Evolutionary conservation across 2,888 invertebrate genomes (phyloP), one percentile per base, ranked within the genome.

Genomic region (Athalia cordata): DNA sequence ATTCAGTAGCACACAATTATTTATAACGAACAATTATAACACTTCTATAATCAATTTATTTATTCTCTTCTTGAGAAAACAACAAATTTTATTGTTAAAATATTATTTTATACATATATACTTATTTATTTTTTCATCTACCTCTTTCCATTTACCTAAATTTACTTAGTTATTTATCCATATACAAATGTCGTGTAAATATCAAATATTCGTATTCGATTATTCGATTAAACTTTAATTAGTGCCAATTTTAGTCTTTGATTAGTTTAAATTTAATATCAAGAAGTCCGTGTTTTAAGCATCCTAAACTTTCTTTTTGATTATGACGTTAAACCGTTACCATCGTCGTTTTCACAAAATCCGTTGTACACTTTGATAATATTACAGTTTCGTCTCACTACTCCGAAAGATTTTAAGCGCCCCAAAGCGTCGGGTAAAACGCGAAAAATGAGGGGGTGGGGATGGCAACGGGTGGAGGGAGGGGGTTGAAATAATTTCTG

Each of bases 231-330:
- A 29, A 29, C 29, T 0, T 29, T 29, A 55, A 55, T 55, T n/a
- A 55, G 9, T 55, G n/a, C 15, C 8, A 15, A 62, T 62, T 62
- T 29, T 62, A 4, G 15, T 62, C 62, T 5, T 62, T 3, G 13
- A 29, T 59, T 45, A 13, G 6, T 50, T 47, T 57, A 4, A 13
- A 49, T 45, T 47, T 13, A 59, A 72, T 72, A 77, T 67, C 49
- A 77, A 77, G 67, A 47, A 66, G 77, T 77, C 77, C 67, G 67
- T 77, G 55, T 15, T 1, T 67, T n/a, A 45, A 67, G 1, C 77
- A 67, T 77, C 67, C 66, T 67, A 45, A 5, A 13, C 43, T 11
- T 15, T n/a, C 9, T 45, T 59, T 6, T 15, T 65, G 13, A 61
- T 11, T 65, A 29, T 29, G 29, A 29, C 29, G 29, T 29, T 29